phyloP scores from a whole-genome alignment of 2,113 vertebrate species.

The Cephalopholis sonnerati region DNA sequence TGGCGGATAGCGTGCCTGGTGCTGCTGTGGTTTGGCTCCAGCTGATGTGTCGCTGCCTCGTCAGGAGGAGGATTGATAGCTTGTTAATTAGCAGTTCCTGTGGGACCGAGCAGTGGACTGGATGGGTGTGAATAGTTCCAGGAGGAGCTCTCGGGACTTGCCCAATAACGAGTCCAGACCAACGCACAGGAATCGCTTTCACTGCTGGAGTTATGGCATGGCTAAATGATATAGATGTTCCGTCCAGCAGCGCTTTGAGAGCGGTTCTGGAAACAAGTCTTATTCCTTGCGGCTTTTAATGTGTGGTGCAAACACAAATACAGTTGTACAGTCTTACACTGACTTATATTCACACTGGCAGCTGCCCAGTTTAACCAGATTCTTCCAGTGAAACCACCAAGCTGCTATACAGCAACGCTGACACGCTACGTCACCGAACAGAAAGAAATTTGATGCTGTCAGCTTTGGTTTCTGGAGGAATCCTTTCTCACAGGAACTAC shows the following conservation, averaged over 20 bases:
- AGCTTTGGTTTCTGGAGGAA: neutral
- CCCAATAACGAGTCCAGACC: constrained; percentile 33
- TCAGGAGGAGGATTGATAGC: constrained; percentile 65
- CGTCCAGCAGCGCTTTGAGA: constrained; percentile 13
- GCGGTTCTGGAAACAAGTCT: constrained; percentile 40
- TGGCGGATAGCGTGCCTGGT: constrained; percentile 65
- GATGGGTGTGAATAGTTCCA: constrained; percentile 55
- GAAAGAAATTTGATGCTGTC: neutral
- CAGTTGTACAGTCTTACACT: constrained; percentile 49
- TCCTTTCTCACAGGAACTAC: neutral
- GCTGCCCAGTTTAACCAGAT: constrained; percentile 57
- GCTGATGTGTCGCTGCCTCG: constrained; percentile 46
- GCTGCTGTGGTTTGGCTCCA: constrained; percentile 60
- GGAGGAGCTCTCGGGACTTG: constrained; percentile 5
- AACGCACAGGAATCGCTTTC: neutral
- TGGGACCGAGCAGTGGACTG: constrained; percentile 47
- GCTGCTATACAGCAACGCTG: neutral
- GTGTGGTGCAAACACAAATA: constrained; percentile 54
- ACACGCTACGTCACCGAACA: neutral
- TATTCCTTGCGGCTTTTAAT: constrained; percentile 60
- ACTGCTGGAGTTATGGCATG: constrained; percentile 24
- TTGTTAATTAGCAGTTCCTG: constrained; percentile 63
- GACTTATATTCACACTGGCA: constrained; percentile 44
- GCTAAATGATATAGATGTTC: constrained; percentile 1
- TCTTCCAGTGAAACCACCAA: constrained; percentile 36